A percentile compares a stretch with the other conserved stretches of the same genome.
Evolutionary conservation across 1,140 invertebrate genomes (phyloP).

Genomic region (Pygmarrhopalites habei): DNA sequence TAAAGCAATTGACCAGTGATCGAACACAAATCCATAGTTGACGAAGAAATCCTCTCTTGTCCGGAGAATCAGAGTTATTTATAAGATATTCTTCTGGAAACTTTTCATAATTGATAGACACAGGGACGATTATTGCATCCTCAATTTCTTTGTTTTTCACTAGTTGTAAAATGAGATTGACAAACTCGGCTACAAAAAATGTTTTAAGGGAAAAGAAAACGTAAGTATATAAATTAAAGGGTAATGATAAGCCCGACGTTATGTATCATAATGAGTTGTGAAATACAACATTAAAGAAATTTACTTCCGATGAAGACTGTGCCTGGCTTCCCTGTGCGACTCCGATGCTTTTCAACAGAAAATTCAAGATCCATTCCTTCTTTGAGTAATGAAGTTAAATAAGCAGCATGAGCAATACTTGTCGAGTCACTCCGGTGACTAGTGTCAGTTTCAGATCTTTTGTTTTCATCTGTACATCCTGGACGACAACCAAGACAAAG

Average conservation of each 20-base stretch:
- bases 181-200: slow-evolving; percentile 22
- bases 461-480: background rate
- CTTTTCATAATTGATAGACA: slow-evolving; percentile 17
- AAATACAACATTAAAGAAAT: background rate
- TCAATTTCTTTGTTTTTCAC: slow-evolving; percentile 11
- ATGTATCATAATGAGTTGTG: too few species aligned
- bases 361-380: background rate
- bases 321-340: background rate
- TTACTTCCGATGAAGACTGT: slow-evolving; percentile 10
- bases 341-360: background rate
- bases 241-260: background rate
- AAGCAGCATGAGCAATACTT: too few species aligned
- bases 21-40: background rate
- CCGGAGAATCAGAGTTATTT: background rate
- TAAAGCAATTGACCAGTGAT: too few species aligned
- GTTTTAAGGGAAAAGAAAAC: background rate
- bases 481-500: background rate
- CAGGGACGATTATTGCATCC: slow-evolving; percentile 26
- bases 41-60: background rate
- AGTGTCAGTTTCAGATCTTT: too few species aligned
- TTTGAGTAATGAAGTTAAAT: background rate
- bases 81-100: slow-evolving; percentile 15
- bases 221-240: background rate
- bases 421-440: too few species aligned
- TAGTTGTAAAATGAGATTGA: slow-evolving; percentile 2